phyloP scores from a whole-genome alignment of 2,888 invertebrate species.

The Incurvaria masculella region DNA sequence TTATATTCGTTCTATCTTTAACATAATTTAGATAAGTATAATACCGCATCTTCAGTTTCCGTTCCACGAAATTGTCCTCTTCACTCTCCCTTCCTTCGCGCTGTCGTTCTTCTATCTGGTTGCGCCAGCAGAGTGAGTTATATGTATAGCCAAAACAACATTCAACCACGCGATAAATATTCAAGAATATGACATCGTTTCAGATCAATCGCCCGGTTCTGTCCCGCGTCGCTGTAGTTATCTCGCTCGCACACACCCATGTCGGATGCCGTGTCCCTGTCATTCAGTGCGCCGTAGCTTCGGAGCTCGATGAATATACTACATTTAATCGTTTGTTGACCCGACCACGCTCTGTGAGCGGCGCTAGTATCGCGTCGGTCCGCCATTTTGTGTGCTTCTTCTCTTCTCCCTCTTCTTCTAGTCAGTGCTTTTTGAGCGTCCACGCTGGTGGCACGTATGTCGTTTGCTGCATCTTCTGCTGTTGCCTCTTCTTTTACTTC shows the following conservation, averaged over 20 bases:
- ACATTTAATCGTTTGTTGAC: conserved; percentile 10
- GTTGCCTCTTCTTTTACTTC: background rate
- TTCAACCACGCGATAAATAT: too few relatives aligned
- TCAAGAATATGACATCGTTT: too few relatives aligned
- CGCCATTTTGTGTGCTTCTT: conserved; percentile 33
- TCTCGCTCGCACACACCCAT: background rate
- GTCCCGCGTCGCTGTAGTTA: too few relatives aligned
- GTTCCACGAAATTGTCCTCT: too few relatives aligned
- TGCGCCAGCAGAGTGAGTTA: too few relatives aligned
- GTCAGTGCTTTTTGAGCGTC: conserved; percentile 36
- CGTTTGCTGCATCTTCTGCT: conserved; percentile 10
- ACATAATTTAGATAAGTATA: too few relatives aligned
- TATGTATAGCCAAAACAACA: too few relatives aligned
- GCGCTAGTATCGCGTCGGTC: conserved; percentile 25
- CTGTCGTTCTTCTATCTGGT: too few relatives aligned
- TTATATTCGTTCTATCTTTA: too few relatives aligned
- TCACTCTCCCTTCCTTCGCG: too few relatives aligned
- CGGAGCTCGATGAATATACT: background rate
- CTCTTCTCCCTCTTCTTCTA: conserved; percentile 45
- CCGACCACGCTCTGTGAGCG: conserved; percentile 24
- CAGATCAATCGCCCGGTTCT: too few relatives aligned
- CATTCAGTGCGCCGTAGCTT: background rate
- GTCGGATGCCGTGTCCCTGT: background rate
- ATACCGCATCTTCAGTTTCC: too few relatives aligned
- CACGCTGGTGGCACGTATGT: conserved; percentile 29